Evolutionary conservation across 2,888 invertebrate genomes (phyloP), one percentile per base, ranked within the genome.

Genomic region (Lysandra coridon): DNA sequence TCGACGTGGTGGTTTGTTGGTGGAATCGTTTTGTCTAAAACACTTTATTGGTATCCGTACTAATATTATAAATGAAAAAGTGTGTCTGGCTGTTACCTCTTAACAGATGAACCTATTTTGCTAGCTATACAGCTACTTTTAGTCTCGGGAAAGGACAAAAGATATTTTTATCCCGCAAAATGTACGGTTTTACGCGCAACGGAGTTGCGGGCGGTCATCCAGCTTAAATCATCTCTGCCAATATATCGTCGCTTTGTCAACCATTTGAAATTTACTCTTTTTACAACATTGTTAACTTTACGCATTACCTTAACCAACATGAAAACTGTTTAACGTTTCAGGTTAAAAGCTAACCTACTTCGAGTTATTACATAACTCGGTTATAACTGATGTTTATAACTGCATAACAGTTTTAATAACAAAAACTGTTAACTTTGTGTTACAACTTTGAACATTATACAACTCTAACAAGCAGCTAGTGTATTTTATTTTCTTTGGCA

Each of bases 321-420:
- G 23, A 62, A 62, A 62, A 62, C 6, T 23, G 5, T 62, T 62
- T 23, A 23, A 64, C 23, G 64, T 64, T 69, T 69, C 30, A 30
- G 33, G 3, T 10, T 69, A 69, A 69, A 69, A 10, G 33, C 14
- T 69, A 69, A 33, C 33, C 33, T 33, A 69, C 69, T 69, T 69
- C 33, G 14, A 69, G 69, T 69, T 69, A 30, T 64, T 30, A 69
- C 69, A 14, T 69, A 69, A 69, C 69, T 69, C 69, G 69, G 33
- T 69, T 69, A 69, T 69, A 69, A 33, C 69, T 69, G 69, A 69
- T 69, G 69, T 69, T 69, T 69, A 69, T 69, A 33, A 69, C 69
- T 69, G 69, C 69, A 33, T 69, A 69, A 69, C 69, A 69, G 14
- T 69, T 69, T 69, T 69, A 69, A 69, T 69, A 33, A 69, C 69